phyloP scores from a whole-genome alignment of 2,113 vertebrate species.

The Bufo bufo region DNA sequence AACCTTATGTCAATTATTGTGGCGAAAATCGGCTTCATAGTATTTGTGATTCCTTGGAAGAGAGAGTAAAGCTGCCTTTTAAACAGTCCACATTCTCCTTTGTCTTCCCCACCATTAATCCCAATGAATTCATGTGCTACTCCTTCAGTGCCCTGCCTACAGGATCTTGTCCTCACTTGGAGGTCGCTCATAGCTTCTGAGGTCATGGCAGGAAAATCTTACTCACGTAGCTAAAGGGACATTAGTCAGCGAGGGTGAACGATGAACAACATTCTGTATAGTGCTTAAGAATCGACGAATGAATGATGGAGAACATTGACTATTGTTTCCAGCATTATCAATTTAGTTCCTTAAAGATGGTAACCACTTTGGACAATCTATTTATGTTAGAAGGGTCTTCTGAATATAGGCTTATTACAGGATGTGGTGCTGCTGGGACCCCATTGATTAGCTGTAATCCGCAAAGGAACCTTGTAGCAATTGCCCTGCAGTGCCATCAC shows the following conservation, averaged over 20 bases:
- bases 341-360: too few species aligned
- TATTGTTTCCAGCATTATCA: background rate
- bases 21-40: background rate
- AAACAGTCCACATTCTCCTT: too few species aligned
- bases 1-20: background rate
- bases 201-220: conserved; percentile 29
- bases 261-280: background rate
- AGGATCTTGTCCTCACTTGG: background rate
- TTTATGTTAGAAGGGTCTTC: too few species aligned
- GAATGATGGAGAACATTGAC: background rate
- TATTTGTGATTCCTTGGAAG: background rate
- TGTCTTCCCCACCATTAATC: background rate
- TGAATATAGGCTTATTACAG: too few species aligned
- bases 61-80: too few species aligned
- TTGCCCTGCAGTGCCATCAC: too few species aligned
- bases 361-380: too few species aligned
- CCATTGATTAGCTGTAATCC: too few species aligned
- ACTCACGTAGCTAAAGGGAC: conserved; percentile 8
- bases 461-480: too few species aligned
- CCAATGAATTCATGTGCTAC: background rate
- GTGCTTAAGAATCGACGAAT: background rate
- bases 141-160: background rate
- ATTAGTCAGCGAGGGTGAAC: conserved; percentile 7
- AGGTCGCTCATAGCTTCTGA: background rate
- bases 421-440: too few species aligned